Conservation (phyloP, 2,888 invertebrate species). For the Mythimna vitellina region DNA sequence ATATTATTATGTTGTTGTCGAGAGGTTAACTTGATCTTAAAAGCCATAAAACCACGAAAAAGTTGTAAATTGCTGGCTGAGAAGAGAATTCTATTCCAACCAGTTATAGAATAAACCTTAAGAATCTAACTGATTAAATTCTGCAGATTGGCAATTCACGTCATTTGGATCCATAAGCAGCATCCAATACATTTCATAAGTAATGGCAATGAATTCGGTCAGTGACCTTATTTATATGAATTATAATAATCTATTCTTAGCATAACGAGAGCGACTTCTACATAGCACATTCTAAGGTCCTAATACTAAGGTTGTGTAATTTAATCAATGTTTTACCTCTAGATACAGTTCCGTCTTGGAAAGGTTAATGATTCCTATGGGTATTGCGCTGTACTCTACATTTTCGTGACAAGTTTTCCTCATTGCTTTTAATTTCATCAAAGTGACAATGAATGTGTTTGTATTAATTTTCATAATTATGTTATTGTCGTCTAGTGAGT, state of each 20-base stretch:
- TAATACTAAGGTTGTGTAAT: slow-evolving; percentile 41
- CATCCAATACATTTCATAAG: slow-evolving; percentile 2
- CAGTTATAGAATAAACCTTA: not conserved
- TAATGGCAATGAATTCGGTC: slow-evolving; percentile 11
- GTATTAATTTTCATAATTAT: not conserved
- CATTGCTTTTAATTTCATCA: slow-evolving; percentile 6
- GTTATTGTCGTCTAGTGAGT: not conserved
- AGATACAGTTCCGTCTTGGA: slow-evolving; percentile 24
- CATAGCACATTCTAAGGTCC: slow-evolving; percentile 14
- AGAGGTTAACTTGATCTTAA: too few species aligned
- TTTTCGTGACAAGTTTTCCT: slow-evolving; percentile 33
- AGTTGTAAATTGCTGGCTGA: too few species aligned
- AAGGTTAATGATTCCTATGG: slow-evolving; percentile 44
- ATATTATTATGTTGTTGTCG: too few species aligned
- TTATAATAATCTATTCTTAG: slow-evolving; percentile 17
- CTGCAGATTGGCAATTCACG: not conserved
- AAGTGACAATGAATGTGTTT: not conserved
- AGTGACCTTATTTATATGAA: not conserved
- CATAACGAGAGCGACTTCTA: slow-evolving; percentile 7
- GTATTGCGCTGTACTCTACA: slow-evolving; percentile 14
- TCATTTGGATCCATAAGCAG: not conserved
- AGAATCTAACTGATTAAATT: not conserved
- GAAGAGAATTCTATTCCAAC: not conserved
- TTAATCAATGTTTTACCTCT: slow-evolving; percentile 35
- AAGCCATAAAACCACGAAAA: too few species aligned